These are phyloP conservation scores for Dryobota labecula DNA, from an alignment of 2,888 invertebrate species.

Conservation along the genomic window DNA sequence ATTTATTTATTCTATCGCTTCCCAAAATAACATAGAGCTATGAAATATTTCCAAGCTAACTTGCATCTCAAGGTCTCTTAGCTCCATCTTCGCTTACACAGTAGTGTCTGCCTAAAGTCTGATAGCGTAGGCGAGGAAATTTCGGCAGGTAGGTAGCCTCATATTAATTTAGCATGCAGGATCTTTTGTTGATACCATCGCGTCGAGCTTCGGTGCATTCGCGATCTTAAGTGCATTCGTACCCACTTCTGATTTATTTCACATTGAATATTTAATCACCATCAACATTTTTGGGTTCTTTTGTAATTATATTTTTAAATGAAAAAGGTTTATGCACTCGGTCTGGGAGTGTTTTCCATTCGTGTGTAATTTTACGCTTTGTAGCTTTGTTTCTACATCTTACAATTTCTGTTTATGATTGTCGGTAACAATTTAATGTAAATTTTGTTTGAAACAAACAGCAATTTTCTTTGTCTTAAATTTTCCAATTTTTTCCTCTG, in stretches of 20 bases:
- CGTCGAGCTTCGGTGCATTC: constrained; percentile 61
- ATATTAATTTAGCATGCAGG: constrained; percentile 76
- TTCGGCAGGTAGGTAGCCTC: constrained; percentile 86
- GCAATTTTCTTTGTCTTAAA: constrained; percentile 64
- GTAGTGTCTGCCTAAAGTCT: constrained; percentile 51
- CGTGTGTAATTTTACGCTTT: constrained; percentile 61
- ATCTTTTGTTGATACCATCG: constrained; percentile 77
- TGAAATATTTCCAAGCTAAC: not conserved
- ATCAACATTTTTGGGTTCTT: constrained; percentile 17
- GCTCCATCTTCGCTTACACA: constrained; percentile 64
- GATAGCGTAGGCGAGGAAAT: constrained; percentile 85
- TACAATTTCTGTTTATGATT: constrained; percentile 51
- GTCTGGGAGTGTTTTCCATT: constrained; percentile 42
- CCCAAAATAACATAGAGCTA: not conserved
- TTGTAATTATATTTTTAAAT: constrained; percentile 36
- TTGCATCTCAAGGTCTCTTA: constrained; percentile 43
- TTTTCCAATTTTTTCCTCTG: constrained; percentile 44
- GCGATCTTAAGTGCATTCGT: constrained; percentile 44
- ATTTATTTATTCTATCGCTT: not conserved
- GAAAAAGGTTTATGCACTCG: constrained; percentile 38
- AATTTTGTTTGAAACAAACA: constrained; percentile 55
- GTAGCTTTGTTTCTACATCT: constrained; percentile 60
- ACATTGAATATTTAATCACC: constrained; percentile 24
- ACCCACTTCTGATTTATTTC: constrained; percentile 38
- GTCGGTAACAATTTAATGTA: constrained; percentile 63